phyloP scores from a whole-genome alignment of 2,113 vertebrate genomes.

The Pagrus major region DNA sequence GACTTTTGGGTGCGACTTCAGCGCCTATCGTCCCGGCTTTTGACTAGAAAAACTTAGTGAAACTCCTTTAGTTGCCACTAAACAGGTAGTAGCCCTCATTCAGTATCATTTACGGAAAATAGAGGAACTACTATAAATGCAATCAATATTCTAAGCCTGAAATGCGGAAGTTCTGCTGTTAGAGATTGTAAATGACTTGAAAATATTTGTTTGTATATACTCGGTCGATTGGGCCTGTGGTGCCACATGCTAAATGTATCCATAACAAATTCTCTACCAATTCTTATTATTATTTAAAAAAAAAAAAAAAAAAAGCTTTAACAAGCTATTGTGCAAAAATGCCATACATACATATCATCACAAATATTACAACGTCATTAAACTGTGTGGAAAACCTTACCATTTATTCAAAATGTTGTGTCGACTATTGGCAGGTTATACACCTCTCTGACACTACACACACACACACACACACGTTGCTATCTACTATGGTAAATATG shows the following conservation, averaged over 20 bases:
- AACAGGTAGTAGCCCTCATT: conserved; percentile 55
- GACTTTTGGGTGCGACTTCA: conserved; percentile 15
- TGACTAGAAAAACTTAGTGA: conserved; percentile 59
- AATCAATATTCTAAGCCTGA: conserved; percentile 51
- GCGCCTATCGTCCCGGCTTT: conserved; percentile 25
- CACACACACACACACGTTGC: conserved; percentile 10
- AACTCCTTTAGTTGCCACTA: conserved; percentile 43
- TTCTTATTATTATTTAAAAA: background rate
- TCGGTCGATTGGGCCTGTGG: background rate
- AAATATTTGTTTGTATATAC: background rate
- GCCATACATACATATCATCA: background rate
- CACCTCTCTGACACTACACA: conserved; percentile 15
- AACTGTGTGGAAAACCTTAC: background rate
- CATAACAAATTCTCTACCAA: background rate
- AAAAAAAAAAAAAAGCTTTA: background rate
- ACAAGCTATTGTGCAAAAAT: background rate
- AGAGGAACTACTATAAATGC: conserved; percentile 69
- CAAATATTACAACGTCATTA: background rate
- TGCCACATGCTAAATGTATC: background rate
- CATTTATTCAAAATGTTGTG: conserved; percentile 2
- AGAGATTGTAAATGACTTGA: conserved; percentile 24
- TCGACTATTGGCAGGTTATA: background rate
- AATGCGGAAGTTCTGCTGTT: conserved; percentile 67
- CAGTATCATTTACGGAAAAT: conserved; percentile 65
- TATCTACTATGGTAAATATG: conserved; percentile 44